phyloP scores from a whole-genome alignment of 30 jellyfish, hydroid and myxozoan genomes.

The Aurelia sp. region DNA sequence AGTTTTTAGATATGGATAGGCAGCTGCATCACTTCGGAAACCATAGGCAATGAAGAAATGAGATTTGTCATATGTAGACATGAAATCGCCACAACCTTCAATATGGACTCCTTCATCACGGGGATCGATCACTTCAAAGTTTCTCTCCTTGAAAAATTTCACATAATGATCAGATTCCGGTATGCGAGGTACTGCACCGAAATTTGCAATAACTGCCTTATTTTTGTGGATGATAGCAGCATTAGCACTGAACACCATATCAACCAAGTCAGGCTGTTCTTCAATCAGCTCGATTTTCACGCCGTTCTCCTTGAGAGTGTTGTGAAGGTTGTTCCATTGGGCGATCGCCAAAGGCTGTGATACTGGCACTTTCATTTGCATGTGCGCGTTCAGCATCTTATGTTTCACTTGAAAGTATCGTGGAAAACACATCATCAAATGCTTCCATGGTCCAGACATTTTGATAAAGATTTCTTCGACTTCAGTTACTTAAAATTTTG shows the following conservation, averaged over 20 bases:
- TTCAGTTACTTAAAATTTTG: too few relatives aligned
- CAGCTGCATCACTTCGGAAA: conserved; percentile 66
- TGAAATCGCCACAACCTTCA: conserved; percentile 77
- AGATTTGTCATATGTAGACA: conserved; percentile 65
- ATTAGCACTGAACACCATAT: conserved; percentile 71
- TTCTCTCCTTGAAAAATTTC: conserved; percentile 61
- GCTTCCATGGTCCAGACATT: conserved; percentile 71
- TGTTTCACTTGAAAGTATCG: conserved; percentile 56
- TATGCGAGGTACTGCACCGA: conserved; percentile 68
- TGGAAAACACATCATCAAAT: conserved; percentile 66
- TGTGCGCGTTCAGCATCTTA: conserved; percentile 57
- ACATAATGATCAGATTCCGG: conserved; percentile 60
- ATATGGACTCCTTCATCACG: conserved; percentile 62
- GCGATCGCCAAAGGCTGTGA: conserved; percentile 22
- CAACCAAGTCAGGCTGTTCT: conserved; percentile 65
- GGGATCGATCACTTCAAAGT: conserved; percentile 73
- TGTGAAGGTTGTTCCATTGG: conserved; percentile 57
- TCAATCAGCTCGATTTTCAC: conserved; percentile 51
- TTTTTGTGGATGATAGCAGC: conserved; percentile 59
- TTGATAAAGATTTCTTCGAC: background rate
- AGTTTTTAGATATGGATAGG: conserved; percentile 51
- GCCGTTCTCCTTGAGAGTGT: conserved; percentile 44
- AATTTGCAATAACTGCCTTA: conserved; percentile 58
- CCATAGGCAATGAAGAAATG: conserved; percentile 70
- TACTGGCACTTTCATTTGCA: conserved; percentile 57